Percentiles rank a stretch among this genome's conserved stretches.
Conservation (phyloP, 2,113 vertebrate genomes). For the Sardina pilchardus region DNA sequence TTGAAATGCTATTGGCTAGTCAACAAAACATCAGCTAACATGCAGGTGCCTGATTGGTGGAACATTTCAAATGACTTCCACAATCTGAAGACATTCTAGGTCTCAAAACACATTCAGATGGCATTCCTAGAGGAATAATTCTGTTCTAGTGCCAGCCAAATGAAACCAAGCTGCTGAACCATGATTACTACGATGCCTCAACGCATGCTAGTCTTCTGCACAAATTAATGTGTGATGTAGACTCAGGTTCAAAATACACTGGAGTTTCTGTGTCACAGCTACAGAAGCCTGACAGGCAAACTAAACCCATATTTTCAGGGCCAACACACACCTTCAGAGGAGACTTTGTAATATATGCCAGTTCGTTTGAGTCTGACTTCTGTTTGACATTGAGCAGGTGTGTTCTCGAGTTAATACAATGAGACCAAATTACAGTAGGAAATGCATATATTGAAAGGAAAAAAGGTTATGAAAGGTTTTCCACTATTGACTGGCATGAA, state of each 20-base stretch:
- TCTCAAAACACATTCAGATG: not conserved
- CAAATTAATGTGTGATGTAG: not conserved
- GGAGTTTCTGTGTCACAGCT: not conserved
- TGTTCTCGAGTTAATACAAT: not conserved
- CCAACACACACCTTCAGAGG: not conserved
- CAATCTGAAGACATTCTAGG: not conserved
- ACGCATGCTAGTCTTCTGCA: not conserved
- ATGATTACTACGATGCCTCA: not conserved
- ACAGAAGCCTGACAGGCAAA: not conserved
- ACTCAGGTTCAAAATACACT: not conserved
- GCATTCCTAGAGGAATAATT: not conserved
- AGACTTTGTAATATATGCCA: not conserved
- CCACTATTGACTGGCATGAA: not conserved
- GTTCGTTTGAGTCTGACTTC: not conserved
- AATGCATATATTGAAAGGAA: not conserved
- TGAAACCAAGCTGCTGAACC: not conserved
- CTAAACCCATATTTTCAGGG: not conserved
- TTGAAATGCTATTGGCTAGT: conserved; percentile 38
- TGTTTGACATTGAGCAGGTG: not conserved
- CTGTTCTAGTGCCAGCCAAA: not conserved
- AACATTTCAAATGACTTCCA: conserved; percentile 28
- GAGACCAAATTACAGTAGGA: not conserved
- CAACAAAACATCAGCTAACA: conserved; percentile 38
- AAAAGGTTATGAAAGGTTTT: not conserved
- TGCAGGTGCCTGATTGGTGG: conserved; percentile 30